phyloP scores from a whole-genome alignment of 35 echinoderm and acorn worm genomes.

The Stichopus chloronotus region DNA sequence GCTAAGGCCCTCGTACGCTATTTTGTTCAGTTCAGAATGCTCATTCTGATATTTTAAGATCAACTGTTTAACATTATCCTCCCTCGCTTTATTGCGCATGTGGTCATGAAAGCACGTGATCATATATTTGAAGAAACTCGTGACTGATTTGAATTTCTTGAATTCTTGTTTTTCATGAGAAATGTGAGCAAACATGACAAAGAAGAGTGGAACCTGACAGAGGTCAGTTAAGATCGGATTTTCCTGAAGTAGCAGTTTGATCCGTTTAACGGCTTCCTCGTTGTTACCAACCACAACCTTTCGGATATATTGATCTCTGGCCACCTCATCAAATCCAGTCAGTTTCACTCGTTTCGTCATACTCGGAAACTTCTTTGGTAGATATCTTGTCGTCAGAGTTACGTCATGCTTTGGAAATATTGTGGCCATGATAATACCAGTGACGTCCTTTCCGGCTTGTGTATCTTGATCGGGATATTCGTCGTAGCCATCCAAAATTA shows the following conservation, averaged over 20 bases:
- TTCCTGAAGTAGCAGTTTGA: slow-evolving; percentile 11
- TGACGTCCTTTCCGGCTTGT: not conserved
- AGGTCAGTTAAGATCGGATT: not conserved
- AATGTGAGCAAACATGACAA: too few relatives aligned
- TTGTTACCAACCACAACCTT: slow-evolving; percentile 20
- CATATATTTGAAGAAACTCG: too few relatives aligned
- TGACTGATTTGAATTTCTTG: too few relatives aligned
- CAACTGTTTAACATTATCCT: too few relatives aligned
- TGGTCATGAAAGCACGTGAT: too few relatives aligned
- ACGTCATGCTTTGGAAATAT: not conserved
- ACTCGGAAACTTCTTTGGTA: not conserved
- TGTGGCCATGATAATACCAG: not conserved
- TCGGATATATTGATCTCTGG: slow-evolving; percentile 5
- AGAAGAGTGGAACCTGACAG: slow-evolving; percentile 26
- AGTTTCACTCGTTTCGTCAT: not conserved
- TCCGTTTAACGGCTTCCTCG: not conserved
- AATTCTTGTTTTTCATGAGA: too few relatives aligned
- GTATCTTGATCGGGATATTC: slow-evolving; percentile 24
- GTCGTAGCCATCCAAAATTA: slow-evolving; percentile 14
- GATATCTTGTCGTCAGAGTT: slow-evolving; percentile 9
- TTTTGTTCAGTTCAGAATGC: not conserved
- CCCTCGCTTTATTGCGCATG: too few relatives aligned
- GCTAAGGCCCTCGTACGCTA: not conserved
- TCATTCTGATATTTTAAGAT: too few relatives aligned
- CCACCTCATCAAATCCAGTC: not conserved